Evolutionary conservation across 2,113 vertebrate genomes (phyloP).

Genomic region (Kryptolebias marmoratus): DNA sequence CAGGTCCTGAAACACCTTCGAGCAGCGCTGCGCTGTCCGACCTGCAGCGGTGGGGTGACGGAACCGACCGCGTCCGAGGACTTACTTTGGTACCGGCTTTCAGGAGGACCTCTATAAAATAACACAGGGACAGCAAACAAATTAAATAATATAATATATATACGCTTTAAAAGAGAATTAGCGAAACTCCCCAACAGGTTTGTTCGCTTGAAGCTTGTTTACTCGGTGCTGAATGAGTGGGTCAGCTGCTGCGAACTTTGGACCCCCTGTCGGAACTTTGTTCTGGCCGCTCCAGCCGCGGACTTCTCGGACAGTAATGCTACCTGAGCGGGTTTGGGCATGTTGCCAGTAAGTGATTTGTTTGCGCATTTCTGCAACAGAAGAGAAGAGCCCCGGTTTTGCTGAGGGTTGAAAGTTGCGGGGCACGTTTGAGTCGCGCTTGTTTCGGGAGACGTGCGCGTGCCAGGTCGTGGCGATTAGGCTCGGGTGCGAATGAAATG

Average conservation of each 20-base stretch:
- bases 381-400: not conserved
- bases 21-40: slow-evolving; percentile 17
- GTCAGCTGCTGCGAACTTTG: slow-evolving; percentile 50
- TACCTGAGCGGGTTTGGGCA: not conserved
- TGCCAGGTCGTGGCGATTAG: slow-evolving; percentile 23
- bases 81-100: not conserved
- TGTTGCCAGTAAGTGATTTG: not conserved
- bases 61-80: slow-evolving; percentile 4
- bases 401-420: too few species aligned
- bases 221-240: slow-evolving; percentile 11
- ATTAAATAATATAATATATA: slow-evolving; percentile 18
- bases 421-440: not conserved
- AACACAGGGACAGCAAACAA: slow-evolving; percentile 22
- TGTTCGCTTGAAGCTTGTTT: not conserved
- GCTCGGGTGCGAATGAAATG: slow-evolving; percentile 22
- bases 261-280: not conserved
- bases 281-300: not conserved
- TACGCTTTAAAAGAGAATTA: slow-evolving; percentile 12
- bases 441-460: not conserved
- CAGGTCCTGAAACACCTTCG: not conserved
- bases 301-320: too few species aligned
- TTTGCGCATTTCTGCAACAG: not conserved
- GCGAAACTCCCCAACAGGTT: slow-evolving; percentile 13
- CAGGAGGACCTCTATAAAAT: not conserved
- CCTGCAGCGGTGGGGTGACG: slow-evolving; percentile 32